Base-by-base conservation (phyloP, 2,113 vertebrate species). In the Apistogramma diplotaenia region DNA sequence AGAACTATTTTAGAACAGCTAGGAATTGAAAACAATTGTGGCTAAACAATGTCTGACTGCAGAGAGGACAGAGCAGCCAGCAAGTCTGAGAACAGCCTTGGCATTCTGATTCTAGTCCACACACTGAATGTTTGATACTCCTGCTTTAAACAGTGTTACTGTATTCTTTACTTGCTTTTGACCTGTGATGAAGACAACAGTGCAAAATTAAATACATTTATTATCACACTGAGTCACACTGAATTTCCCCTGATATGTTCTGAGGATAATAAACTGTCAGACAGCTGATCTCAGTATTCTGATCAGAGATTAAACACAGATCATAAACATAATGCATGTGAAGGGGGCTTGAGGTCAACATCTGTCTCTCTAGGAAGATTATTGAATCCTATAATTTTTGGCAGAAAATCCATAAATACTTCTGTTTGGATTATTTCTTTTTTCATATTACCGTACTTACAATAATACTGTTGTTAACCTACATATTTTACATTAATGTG, bases 391-490 rank as follows among this genome's bases (percentile, higher is more conserved):
- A 12, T 31, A 37, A 10, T 29, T 57, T 35, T 58, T 15, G 37
- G 79, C 31, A 56, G 2, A 4, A 83, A 87, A 83, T 51, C 76
- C 84, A 78, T 88, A 86, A 88, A 82, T 85, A 91, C 73, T 79
- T 19, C 8, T 77, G 53, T 81, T 83, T 82, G 83, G 87, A 90
- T 90, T 83, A 85, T 51, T 74, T 13, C 12, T 67, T 67, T 19
- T 21, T 73, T 83, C 81, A 85, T 81, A 87, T 91, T 92, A 89
- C 67, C 79, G 23, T 74, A 9, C 76, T 91, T 84, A 88, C 78
- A 81, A 5, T 89, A 87, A 93, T 83, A 29, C 84, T 21, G 85
- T 31, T 86, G 87, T 90, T 92, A 93, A 88, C 92, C 92, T 87
- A 93, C 83, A 90, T 92, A 80, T 76, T 70, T 3, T 15, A 83